phyloP scores from a whole-genome alignment of 1,140 invertebrate species.

The Panagrolaimus sp. region DNA sequence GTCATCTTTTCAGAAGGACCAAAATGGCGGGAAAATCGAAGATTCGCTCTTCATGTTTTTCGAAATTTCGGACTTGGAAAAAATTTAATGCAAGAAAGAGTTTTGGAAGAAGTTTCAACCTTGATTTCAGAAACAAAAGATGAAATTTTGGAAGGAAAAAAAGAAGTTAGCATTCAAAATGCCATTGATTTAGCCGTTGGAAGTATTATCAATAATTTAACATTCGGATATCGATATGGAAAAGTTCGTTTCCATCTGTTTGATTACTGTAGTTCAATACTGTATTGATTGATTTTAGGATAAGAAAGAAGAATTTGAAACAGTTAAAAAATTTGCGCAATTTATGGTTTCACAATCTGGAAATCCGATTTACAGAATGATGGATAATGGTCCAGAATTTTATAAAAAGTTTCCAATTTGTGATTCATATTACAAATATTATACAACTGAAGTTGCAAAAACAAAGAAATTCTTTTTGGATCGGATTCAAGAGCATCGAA shows the following conservation, averaged over 20 bases:
- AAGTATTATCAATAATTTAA: slow-evolving; percentile 26
- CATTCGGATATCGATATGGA: slow-evolving; percentile 28
- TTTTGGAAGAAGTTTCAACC: slow-evolving; percentile 25
- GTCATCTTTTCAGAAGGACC: slow-evolving; percentile 28
- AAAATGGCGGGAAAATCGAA: slow-evolving; percentile 32
- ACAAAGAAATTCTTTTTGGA: neutral
- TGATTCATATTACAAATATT: neutral
- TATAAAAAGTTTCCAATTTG: neutral
- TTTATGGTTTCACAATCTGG: neutral
- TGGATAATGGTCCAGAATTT: neutral
- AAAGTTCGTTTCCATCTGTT: too few species aligned
- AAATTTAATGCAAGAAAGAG: slow-evolving; percentile 40
- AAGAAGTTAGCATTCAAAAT: neutral
- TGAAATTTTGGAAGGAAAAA: slow-evolving; percentile 3
- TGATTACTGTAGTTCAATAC: too few species aligned
- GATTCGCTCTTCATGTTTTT: slow-evolving; percentile 39
- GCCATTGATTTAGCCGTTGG: slow-evolving; percentile 28
- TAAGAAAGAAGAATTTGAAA: neutral
- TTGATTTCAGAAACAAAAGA: slow-evolving; percentile 23
- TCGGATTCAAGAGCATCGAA: neutral
- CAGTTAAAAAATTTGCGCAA: neutral
- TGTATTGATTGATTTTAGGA: neutral
- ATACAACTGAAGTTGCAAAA: neutral
- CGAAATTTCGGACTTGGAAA: slow-evolving; percentile 41
- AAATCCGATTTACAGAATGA: neutral